phyloP scores from a whole-genome alignment of 2,888 invertebrate species.

The Orgyia antiqua region DNA sequence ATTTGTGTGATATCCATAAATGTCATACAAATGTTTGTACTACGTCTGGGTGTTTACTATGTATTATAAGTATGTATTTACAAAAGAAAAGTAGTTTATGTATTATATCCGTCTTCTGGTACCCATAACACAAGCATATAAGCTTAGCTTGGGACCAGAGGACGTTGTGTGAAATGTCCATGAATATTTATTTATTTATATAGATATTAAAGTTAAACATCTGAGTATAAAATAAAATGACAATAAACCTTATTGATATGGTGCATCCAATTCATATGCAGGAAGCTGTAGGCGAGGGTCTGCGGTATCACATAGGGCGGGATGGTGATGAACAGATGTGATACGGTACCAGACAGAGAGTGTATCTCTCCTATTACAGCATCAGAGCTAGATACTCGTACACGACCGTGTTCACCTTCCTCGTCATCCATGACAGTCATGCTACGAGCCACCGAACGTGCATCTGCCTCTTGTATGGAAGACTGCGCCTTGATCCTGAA shows the following conservation, averaged over 20 bases:
- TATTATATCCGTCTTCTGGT: too few species aligned
- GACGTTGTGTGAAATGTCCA: too few species aligned
- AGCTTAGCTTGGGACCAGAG: too few species aligned
- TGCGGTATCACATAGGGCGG: slow-evolving; percentile 60
- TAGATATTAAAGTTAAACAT: too few species aligned
- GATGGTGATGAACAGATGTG: slow-evolving; percentile 51
- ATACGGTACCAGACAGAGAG: slow-evolving; percentile 52
- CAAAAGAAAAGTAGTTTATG: too few species aligned
- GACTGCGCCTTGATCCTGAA: background rate
- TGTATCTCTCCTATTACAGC: slow-evolving; percentile 19
- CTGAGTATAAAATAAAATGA: too few species aligned
- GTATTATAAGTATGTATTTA: too few species aligned
- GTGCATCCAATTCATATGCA: slow-evolving; percentile 66
- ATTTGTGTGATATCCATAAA: too few species aligned
- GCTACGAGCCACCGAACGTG: background rate
- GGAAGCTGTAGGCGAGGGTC: slow-evolving; percentile 56
- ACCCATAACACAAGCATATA: too few species aligned
- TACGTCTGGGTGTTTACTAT: too few species aligned
- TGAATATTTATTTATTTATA: too few species aligned
- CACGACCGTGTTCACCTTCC: slow-evolving; percentile 11
- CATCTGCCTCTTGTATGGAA: background rate
- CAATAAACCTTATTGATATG: slow-evolving; percentile 53
- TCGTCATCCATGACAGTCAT: slow-evolving; percentile 9
- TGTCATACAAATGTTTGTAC: too few species aligned
- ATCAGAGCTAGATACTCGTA: slow-evolving; percentile 4